These are phyloP conservation scores for Gymnothorax javanicus DNA, from an alignment of 2,797 vertebrate genomes.

Conservation along the genomic window DNA sequence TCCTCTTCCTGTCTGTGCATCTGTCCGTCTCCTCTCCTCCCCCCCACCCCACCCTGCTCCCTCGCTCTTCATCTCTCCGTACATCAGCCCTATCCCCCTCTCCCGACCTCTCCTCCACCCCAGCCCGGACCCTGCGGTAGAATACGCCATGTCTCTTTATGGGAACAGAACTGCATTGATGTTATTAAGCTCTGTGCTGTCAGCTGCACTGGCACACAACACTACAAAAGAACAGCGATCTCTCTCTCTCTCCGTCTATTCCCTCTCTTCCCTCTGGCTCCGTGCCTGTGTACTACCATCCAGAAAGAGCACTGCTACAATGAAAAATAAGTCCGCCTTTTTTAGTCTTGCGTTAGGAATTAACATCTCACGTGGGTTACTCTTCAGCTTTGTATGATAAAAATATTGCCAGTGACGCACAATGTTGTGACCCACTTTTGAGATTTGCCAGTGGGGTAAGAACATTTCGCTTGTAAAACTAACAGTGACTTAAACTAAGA, in stretches of 20 bases:
- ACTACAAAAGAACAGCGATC: slow-evolving; percentile 46
- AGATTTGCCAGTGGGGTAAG: too few relatives aligned
- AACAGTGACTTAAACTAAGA: too few relatives aligned
- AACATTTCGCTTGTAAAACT: too few relatives aligned
- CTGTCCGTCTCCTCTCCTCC: not conserved
- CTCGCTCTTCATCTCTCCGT: too few relatives aligned
- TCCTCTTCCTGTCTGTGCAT: not conserved
- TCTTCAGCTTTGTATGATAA: too few relatives aligned
- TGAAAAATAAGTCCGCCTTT: too few relatives aligned
- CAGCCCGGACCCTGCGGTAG: slow-evolving; percentile 7
- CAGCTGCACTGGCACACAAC: slow-evolving; percentile 29
- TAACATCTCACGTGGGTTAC: too few relatives aligned
- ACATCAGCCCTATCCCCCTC: not conserved
- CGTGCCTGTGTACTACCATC: not conserved
- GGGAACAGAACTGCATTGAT: slow-evolving; percentile 11
- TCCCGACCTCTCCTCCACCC: not conserved
- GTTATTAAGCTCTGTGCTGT: not conserved
- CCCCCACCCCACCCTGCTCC: not conserved
- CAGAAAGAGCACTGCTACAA: not conserved
- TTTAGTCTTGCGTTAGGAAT: too few relatives aligned
- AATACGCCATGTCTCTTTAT: not conserved
- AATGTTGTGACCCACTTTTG: too few relatives aligned
- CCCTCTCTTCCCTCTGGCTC: not conserved
- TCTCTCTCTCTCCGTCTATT: not conserved
- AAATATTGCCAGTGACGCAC: too few relatives aligned